A percentile compares a stretch with the other conserved stretches of the same genome.
phyloP scores from a whole-genome alignment of 2,888 invertebrate species.

The Drosophila yooni region DNA sequence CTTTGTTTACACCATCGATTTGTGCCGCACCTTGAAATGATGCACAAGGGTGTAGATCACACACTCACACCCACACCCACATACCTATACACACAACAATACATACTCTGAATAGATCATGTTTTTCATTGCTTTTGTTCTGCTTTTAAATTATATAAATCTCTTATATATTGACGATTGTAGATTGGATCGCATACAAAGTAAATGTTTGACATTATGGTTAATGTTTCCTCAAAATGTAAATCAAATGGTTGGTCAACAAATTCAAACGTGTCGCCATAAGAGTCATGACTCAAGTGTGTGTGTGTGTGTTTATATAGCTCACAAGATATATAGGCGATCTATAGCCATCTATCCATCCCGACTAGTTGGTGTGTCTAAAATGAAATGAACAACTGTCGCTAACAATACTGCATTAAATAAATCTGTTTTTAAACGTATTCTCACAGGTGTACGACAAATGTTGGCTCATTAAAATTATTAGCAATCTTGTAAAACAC shows the following conservation, averaged over 20 bases:
- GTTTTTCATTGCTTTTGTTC: constrained; percentile 15
- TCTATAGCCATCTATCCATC: constrained; percentile 13
- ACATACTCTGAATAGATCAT: background rate
- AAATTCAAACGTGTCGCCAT: constrained; percentile 33
- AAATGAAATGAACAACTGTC: constrained; percentile 65
- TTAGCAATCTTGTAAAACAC: constrained; percentile 59
- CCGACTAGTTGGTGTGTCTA: constrained; percentile 57
- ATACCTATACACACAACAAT: background rate
- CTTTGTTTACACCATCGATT: constrained; percentile 79
- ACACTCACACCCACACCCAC: constrained; percentile 1
- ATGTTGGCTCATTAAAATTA: constrained; percentile 77
- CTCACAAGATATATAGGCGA: background rate
- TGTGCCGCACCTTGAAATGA: constrained; percentile 71
- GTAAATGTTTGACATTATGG: constrained; percentile 37
- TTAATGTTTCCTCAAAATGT: constrained; percentile 22
- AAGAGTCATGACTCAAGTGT: constrained; percentile 15
- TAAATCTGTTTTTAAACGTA: constrained; percentile 78
- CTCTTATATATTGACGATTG: constrained; percentile 26
- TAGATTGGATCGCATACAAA: constrained; percentile 14
- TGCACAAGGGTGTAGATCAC: constrained; percentile 34
- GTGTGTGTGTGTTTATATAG: constrained; percentile 1
- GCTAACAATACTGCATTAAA: constrained; percentile 56
- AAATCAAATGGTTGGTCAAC: constrained; percentile 48
- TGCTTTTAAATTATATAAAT: constrained; percentile 50
- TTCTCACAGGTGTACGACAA: constrained; percentile 72